Evolutionary conservation across 2,888 invertebrate species (phyloP).

Genomic region (Spodoptera exigua): DNA sequence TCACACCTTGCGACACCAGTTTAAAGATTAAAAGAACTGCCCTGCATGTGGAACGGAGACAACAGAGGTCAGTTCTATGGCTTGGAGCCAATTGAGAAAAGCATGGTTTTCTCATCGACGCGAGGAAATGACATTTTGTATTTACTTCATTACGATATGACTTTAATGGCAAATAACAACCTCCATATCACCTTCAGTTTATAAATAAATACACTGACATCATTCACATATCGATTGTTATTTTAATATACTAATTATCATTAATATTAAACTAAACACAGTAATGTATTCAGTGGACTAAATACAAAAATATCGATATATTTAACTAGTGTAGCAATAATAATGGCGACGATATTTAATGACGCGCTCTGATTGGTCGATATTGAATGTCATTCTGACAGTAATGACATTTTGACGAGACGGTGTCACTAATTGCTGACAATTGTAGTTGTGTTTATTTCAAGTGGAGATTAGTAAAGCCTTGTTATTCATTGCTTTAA

Average conservation of each 20-base stretch:
- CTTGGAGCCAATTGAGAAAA: no score
- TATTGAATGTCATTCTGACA: constrained; percentile 63
- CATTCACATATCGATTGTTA: constrained; percentile 48
- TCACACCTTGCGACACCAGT: no score
- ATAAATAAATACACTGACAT: constrained; percentile 21
- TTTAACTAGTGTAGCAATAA: constrained; percentile 54
- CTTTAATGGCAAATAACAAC: constrained; percentile 4
- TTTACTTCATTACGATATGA: neutral
- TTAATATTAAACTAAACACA: constrained; percentile 40
- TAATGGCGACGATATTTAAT: constrained; percentile 52
- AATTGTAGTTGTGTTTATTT: constrained; percentile 46
- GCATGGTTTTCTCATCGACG: no score
- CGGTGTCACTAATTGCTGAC: constrained; percentile 54
- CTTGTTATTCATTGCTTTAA: neutral
- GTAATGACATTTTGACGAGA: constrained; percentile 66
- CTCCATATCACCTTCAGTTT: constrained; percentile 23
- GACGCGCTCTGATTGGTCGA: constrained; percentile 60
- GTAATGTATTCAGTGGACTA: constrained; percentile 45
- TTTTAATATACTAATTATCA: constrained; percentile 46
- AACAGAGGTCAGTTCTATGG: no score
- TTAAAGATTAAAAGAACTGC: no score
- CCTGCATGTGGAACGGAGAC: no score
- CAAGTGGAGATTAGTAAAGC: constrained; percentile 37
- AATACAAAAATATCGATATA: constrained; percentile 51
- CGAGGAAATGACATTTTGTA: no score